phyloP scores from a whole-genome alignment of 2,797 vertebrate species.

The Neomorphus geoffroyi region DNA sequence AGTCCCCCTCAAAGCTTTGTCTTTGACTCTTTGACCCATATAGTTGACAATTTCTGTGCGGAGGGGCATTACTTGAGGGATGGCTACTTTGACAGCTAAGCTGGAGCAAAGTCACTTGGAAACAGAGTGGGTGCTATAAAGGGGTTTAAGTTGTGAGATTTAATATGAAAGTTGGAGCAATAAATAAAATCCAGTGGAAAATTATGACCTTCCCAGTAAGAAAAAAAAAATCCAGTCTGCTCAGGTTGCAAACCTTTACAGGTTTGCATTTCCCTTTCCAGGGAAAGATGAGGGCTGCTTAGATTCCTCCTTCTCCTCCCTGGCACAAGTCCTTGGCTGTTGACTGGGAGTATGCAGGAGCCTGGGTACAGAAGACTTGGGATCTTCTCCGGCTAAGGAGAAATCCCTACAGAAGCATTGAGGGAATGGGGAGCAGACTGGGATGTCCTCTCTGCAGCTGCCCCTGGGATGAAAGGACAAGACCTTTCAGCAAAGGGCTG shows the following conservation, averaged over 20 bases:
- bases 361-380: not conserved
- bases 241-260: not conserved
- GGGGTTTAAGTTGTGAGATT: not conserved
- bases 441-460: not conserved
- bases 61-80: not conserved
- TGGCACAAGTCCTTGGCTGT: not conserved
- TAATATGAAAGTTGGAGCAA: not conserved
- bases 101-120: not conserved
- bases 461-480: not conserved
- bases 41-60: accelerated
- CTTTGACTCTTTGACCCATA: not conserved
- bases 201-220: not conserved
- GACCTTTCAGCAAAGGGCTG: not conserved
- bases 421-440: not conserved
- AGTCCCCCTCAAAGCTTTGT: not conserved
- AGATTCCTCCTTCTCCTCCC: not conserved
- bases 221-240: not conserved
- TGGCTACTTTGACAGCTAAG: not conserved
- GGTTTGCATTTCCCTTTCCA: not conserved
- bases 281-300: not conserved
- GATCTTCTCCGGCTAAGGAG: not conserved
- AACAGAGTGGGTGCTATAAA: not conserved
- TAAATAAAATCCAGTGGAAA: not conserved
- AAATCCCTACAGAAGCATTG: not conserved
- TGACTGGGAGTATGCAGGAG: not conserved